Evolutionary conservation across 1,140 invertebrate species (phyloP).

Genomic region (Drosophila bocqueti): DNA sequence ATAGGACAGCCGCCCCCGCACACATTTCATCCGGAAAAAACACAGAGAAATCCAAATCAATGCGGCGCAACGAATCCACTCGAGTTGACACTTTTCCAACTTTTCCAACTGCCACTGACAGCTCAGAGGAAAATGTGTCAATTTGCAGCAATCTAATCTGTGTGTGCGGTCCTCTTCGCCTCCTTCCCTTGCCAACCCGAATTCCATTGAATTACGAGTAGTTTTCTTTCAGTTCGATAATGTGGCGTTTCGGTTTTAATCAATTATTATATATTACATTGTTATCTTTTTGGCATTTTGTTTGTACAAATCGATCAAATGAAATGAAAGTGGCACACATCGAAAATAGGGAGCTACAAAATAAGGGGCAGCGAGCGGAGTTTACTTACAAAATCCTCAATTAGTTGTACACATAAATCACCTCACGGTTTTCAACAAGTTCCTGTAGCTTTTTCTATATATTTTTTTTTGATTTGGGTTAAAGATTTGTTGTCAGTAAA

Average conservation of each 20-base stretch:
- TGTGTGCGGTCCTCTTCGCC: slow-evolving; percentile 58
- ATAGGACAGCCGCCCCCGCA: slow-evolving; percentile 13
- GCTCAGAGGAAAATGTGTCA: slow-evolving; percentile 72
- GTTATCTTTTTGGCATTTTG: slow-evolving; percentile 65
- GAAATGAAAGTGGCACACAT: slow-evolving; percentile 68
- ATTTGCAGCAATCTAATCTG: slow-evolving; percentile 81
- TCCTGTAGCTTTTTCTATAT: slow-evolving; percentile 21
- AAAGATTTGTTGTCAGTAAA: slow-evolving; percentile 62
- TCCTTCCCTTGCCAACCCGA: slow-evolving; percentile 27
- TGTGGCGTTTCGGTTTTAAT: slow-evolving; percentile 63
- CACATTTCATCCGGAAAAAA: slow-evolving; percentile 15
- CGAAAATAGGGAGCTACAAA: background rate
- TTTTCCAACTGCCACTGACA: slow-evolving; percentile 45
- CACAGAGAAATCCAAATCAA: slow-evolving; percentile 29
- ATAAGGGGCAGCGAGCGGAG: slow-evolving; percentile 2
- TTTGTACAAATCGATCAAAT: slow-evolving; percentile 77
- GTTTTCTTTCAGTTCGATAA: slow-evolving; percentile 43
- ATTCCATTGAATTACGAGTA: slow-evolving; percentile 63
- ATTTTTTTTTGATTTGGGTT: slow-evolving; percentile 58
- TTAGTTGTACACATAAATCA: slow-evolving; percentile 74
- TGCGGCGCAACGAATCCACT: slow-evolving; percentile 67
- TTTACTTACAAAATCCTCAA: slow-evolving; percentile 60
- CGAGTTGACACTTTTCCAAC: slow-evolving; percentile 39
- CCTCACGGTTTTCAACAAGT: slow-evolving; percentile 37
- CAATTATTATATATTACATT: slow-evolving; percentile 71